Base-by-base conservation (phyloP, 2,797 vertebrate genomes). In the Petrocephalus schoutedeni region DNA sequence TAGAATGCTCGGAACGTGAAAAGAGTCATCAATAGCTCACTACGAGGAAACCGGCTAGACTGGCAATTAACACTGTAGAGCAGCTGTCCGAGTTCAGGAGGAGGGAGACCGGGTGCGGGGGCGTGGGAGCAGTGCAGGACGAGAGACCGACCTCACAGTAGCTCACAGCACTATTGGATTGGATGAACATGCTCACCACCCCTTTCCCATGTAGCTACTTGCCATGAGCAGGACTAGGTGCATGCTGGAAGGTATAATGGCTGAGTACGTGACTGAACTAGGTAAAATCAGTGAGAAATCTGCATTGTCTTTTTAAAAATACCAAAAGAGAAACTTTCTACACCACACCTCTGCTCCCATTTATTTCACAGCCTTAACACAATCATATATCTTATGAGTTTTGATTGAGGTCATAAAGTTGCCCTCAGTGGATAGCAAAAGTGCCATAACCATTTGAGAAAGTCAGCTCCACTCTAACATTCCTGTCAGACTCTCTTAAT, bases 401-500 rank as follows among this genome's bases (percentile, higher is more conserved):
- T 56, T 36, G 4, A 83, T 28, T 85, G 82, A 53, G n/a, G 82
- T 84, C 82, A 84, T 56, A 4, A 84, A 14, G 12, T 57, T 36
- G 2, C 12, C 21, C 23, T 36, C 82, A 85, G 54, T 86, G 57
- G 14, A 86, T 58, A 32, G 3, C 54, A 86, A 19, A 8, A 45
- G 16, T n/a, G 56, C 21, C 28, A 19, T 57, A 57, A 56, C 2
- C 91, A 91, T 92, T 92, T 94, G 92, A 92, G 90, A 90, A 91
- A 89, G 87, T 93, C 90, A 93, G 91, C 89, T 89, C 91, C 90
- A 92, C 41, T 64, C 89, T 54, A 89, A 91, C 91, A 91, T 89
- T 93, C 85, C 90, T 91, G 91, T 92, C 90, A 91, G 64, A 89
- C 90, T 92, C 93, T 93, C 89, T 91, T 91, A 92, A 91, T 93